Evolutionary conservation across 2,888 invertebrate genomes (phyloP).

Genomic region (Eristalinus sepulchralis): DNA sequence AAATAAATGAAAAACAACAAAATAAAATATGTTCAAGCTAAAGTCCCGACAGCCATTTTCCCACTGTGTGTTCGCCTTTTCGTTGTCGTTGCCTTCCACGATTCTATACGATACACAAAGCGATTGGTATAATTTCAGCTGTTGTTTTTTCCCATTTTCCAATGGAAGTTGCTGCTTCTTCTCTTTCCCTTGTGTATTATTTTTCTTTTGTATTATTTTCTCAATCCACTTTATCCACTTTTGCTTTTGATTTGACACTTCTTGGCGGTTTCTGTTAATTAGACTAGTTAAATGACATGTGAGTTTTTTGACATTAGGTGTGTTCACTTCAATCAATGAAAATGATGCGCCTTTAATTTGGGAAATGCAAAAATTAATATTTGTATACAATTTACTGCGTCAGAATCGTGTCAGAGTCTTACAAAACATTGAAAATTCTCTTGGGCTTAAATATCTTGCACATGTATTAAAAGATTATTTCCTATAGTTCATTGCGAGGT

Average conservation of each 20-base stretch:
- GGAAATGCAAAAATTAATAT: too few relatives aligned
- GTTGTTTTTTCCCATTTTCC: conserved; percentile 52
- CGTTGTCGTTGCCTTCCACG: conserved; percentile 57
- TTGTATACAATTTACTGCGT: too few relatives aligned
- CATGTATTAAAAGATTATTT: too few relatives aligned
- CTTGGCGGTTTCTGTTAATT: conserved; percentile 23
- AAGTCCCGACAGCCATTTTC: conserved; percentile 69
- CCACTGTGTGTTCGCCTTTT: conserved; percentile 57
- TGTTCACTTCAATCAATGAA: not conserved
- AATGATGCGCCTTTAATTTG: too few relatives aligned
- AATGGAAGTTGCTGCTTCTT: not conserved
- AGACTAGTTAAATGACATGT: conserved; percentile 15
- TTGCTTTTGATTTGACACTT: conserved; percentile 21
- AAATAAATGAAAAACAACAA: conserved; percentile 52
- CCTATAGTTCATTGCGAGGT: too few relatives aligned
- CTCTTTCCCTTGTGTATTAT: not conserved
- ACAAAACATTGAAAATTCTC: too few relatives aligned
- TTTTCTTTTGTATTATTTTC: conserved; percentile 6
- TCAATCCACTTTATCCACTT: not conserved
- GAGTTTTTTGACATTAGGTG: not conserved
- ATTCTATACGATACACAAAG: conserved; percentile 45
- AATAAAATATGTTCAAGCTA: conserved; percentile 53
- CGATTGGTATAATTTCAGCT: conserved; percentile 66
- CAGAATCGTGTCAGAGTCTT: too few relatives aligned
- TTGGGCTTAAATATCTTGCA: too few relatives aligned